These are phyloP conservation scores for Ophion slaviceki DNA, from an alignment of 2,888 invertebrate species.

Conservation along the genomic window DNA sequence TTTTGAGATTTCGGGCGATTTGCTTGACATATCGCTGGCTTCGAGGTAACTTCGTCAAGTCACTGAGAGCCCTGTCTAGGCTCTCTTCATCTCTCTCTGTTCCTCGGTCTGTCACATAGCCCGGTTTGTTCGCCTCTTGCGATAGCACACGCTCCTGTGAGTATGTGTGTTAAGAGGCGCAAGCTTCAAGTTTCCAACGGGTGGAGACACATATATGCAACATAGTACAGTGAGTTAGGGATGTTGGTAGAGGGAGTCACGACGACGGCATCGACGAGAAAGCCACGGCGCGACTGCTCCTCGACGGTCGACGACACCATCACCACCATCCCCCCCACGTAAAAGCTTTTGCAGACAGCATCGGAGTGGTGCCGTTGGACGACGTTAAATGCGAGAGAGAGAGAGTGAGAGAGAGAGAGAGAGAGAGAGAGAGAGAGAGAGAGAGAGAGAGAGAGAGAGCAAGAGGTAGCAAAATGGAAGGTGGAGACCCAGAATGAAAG, in stretches of 20 bases:
- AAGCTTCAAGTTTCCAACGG: slow-evolving; percentile 25
- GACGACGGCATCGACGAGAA: slow-evolving; percentile 36
- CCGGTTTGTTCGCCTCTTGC: slow-evolving; percentile 33
- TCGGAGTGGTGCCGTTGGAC: slow-evolving; percentile 45
- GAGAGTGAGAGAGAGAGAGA: not conserved
- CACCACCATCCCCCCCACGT: slow-evolving; percentile 26
- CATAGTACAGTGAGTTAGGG: not conserved
- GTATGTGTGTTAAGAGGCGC: slow-evolving; percentile 32
- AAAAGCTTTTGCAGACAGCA: slow-evolving; percentile 58
- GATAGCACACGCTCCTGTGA: slow-evolving; percentile 19
- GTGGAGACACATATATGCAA: not conserved
- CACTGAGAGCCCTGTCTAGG: slow-evolving; percentile 18
- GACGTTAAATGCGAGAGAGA: not conserved
- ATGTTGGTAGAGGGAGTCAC: slow-evolving; percentile 5
- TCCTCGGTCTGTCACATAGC: not conserved
- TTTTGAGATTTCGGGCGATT: slow-evolving; percentile 35
- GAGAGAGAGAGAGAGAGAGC: not conserved
- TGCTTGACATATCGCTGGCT: slow-evolving; percentile 19
- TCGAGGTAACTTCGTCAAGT: slow-evolving; percentile 31
- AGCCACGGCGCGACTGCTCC: slow-evolving; percentile 48
- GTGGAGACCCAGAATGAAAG: not conserved
- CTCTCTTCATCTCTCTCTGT: not conserved
- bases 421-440: not conserved
- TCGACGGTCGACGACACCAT: slow-evolving; percentile 47
- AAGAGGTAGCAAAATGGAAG: not conserved